phyloP scores from a whole-genome alignment of 2,797 vertebrate species.

The Hafferia zeledoni region DNA sequence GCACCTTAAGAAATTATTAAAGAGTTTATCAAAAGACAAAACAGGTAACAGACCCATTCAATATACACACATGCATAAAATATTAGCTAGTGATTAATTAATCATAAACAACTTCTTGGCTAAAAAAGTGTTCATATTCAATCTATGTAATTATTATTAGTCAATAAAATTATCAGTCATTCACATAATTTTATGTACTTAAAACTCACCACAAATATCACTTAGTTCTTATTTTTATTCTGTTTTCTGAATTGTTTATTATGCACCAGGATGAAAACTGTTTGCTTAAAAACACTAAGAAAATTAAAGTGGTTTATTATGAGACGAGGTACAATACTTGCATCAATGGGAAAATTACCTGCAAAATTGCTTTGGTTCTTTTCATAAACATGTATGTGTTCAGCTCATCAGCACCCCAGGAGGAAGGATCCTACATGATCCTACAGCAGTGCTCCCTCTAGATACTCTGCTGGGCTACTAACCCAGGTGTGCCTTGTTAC shows the following conservation, averaged over 20 bases:
- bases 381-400: background rate
- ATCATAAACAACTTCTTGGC: background rate
- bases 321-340: background rate
- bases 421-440: background rate
- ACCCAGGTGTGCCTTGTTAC: background rate
- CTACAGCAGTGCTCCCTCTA: background rate
- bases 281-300: background rate
- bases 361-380: background rate
- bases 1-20: background rate
- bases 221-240: background rate
- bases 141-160: background rate
- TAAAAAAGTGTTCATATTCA: background rate
- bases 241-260: background rate
- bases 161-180: background rate
- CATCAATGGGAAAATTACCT: background rate
- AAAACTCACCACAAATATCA: background rate
- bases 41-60: background rate
- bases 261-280: background rate
- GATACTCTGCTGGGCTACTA: background rate
- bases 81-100: background rate
- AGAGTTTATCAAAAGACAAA: background rate
- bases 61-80: background rate
- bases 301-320: background rate
- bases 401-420: background rate
- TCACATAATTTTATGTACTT: background rate